Evolutionary conservation across 2,797 vertebrate genomes (phyloP), one percentile per base, ranked within the genome.

Genomic region (Coreius guichenoti): DNA sequence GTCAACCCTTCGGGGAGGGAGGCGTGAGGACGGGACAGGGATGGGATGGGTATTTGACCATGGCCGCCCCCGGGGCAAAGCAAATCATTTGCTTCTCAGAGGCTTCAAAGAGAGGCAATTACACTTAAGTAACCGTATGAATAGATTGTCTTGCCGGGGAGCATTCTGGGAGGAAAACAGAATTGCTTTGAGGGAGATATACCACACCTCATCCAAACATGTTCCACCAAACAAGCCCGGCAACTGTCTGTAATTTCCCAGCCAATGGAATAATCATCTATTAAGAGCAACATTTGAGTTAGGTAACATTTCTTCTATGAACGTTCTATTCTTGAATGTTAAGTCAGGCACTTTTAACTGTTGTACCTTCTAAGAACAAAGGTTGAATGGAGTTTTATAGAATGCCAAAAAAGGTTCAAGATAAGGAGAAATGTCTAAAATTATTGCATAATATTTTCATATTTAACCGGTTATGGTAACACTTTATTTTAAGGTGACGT

Each of bases 61-160:
- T 93, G 94, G 90, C 93, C 93, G 94, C 95, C 95, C 95, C 85
- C 69, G 90, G 94, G 96, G 94, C 94, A 95, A 94, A 95, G 95
- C 95, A 95, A 96, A 95, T 96, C 93, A 96, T 96, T 96, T 96
- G 95, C 95, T 93, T 96, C 94, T 96, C 94, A 95, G 93, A 95
- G 93, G 94, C 95, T 96, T 96, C 95, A 96, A 96, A 96, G 95
- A 89, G 92, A 90, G 93, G 92, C 95, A 96, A 96, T 96, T 96
- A 96, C 93, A 96, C 94, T 96, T 95, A 96, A 96, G 95, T 95
- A 95, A 96, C 95, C 93, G 95, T 96, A 96, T 96, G 95, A 96
- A 96, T 96, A 95, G 95, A 96, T 94, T 95, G 93, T 94, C 94
- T 94, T 95, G 94, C 94, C 94, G 94, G 95, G 94, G 94, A 93